phyloP scores from a whole-genome alignment of 2,888 invertebrate genomes.

The Netelia melanura region DNA sequence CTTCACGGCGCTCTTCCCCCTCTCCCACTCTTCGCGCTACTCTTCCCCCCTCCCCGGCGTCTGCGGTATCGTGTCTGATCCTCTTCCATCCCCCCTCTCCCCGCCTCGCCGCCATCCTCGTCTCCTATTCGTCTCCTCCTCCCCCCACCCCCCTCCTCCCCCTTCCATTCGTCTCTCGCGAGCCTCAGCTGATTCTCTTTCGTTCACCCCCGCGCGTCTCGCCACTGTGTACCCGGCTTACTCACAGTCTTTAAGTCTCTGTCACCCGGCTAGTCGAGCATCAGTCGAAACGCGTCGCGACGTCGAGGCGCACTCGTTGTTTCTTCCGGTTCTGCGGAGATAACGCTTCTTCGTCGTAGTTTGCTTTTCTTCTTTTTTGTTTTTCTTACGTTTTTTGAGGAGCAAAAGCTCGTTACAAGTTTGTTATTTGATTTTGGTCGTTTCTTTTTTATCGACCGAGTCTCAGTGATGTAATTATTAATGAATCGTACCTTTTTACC shows the following conservation, averaged over 20 bases:
- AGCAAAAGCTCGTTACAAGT: neutral
- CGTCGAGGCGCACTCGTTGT: slow-evolving; percentile 30
- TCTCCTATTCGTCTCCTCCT: slow-evolving; percentile 2
- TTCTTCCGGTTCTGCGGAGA: too few relatives aligned
- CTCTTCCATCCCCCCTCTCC: slow-evolving; percentile 22
- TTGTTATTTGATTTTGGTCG: neutral
- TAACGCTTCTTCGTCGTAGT: neutral
- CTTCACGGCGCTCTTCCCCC: too few relatives aligned
- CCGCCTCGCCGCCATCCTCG: neutral
- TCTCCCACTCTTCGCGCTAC: too few relatives aligned
- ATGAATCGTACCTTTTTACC: neutral
- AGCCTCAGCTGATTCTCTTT: slow-evolving; percentile 69
- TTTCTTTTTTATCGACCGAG: neutral
- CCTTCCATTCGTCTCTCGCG: slow-evolving; percentile 34
- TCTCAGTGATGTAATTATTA: neutral
- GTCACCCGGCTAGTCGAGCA: slow-evolving; percentile 68
- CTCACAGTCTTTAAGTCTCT: slow-evolving; percentile 71
- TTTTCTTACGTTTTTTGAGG: neutral
- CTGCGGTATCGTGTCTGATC: slow-evolving; percentile 65
- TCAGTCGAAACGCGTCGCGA: slow-evolving; percentile 56
- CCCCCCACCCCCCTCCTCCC: slow-evolving; percentile 50
- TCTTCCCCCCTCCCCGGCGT: slow-evolving; percentile 27
- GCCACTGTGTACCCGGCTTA: slow-evolving; percentile 51
- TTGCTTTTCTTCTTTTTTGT: slow-evolving; percentile 2
- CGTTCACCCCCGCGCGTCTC: slow-evolving; percentile 64